Conservation (phyloP, 2,113 vertebrate species). For the Amphilophus citrinellus region DNA sequence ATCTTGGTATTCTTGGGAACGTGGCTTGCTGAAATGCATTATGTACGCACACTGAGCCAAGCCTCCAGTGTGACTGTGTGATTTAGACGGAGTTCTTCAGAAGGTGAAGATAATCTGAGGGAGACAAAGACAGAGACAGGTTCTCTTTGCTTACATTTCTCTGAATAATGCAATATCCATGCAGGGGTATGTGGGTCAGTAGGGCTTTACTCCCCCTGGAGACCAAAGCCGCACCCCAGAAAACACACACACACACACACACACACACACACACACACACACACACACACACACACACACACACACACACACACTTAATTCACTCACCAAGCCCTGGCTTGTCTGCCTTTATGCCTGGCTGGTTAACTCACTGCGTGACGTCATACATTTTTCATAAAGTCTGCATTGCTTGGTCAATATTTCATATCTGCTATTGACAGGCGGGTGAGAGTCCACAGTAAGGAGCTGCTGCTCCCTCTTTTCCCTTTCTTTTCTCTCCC, state of each 20-base stretch:
- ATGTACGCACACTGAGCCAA: not conserved
- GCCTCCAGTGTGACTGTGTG: not conserved
- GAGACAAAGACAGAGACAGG: not conserved
- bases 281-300: conserved; percentile 23
- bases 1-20: not conserved
- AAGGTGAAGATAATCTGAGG: conserved; percentile 1
- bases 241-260: conserved; percentile 11
- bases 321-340: conserved; percentile 31
- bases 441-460: conserved; percentile 24
- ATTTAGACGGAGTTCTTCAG: conserved; percentile 24
- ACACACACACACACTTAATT: conserved; percentile 37
- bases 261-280: conserved; percentile 15
- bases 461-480: conserved; percentile 15
- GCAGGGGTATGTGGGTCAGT: conserved; percentile 77
- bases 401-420: conserved; percentile 69
- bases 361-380: conserved; percentile 52
- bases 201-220: conserved; percentile 59
- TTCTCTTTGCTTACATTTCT: conserved; percentile 22
- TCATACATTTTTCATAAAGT: conserved; percentile 79
- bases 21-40: not conserved
- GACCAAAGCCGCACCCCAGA: conserved; percentile 53
- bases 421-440: conserved; percentile 73
- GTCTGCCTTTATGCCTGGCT: conserved; percentile 55
- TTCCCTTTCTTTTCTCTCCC: not conserved
- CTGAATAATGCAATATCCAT: conserved; percentile 67